A percentile compares a stretch with the other conserved stretches of the same genome.
Evolutionary conservation across 2,888 invertebrate species (phyloP).

Genomic region (Xestia rhomboidea): DNA sequence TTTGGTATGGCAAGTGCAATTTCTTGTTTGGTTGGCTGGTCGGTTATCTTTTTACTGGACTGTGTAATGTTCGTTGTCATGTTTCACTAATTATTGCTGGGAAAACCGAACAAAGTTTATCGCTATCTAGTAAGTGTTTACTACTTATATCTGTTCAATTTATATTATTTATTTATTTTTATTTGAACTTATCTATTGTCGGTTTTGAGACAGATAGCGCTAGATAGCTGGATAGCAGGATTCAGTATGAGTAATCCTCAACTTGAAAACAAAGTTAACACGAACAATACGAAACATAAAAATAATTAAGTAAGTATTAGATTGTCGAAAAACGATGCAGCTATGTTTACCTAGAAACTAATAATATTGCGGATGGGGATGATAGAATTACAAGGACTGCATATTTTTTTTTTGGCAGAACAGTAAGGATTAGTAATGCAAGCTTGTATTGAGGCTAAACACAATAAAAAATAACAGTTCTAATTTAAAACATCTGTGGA

Average conservation of each 20-base stretch:
- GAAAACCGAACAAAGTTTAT: background rate
- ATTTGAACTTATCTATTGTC: background rate
- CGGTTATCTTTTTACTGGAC: constrained; percentile 12
- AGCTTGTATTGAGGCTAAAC: background rate
- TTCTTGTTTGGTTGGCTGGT: constrained; percentile 1
- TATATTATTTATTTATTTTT: background rate
- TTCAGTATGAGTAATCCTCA: background rate
- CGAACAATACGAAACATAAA: too few species aligned
- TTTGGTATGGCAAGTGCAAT: constrained; percentile 30
- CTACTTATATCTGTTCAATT: background rate
- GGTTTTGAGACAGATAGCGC: background rate
- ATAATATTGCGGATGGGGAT: background rate
- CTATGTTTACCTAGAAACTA: background rate
- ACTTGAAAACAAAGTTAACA: constrained; percentile 4
- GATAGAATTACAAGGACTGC: background rate
- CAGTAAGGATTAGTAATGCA: background rate
- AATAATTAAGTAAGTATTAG: too few species aligned
- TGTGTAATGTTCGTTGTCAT: background rate
- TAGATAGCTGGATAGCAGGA: background rate
- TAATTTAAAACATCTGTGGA: constrained; percentile 32
- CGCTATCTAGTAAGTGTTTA: background rate
- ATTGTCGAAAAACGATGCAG: background rate
- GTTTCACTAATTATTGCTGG: constrained; percentile 11
- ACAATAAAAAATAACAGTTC: constrained; percentile 3
- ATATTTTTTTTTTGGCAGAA: background rate